These are phyloP conservation scores for Typhlichthys subterraneus DNA, from an alignment of 2,797 vertebrate species.

Conservation along the genomic window DNA sequence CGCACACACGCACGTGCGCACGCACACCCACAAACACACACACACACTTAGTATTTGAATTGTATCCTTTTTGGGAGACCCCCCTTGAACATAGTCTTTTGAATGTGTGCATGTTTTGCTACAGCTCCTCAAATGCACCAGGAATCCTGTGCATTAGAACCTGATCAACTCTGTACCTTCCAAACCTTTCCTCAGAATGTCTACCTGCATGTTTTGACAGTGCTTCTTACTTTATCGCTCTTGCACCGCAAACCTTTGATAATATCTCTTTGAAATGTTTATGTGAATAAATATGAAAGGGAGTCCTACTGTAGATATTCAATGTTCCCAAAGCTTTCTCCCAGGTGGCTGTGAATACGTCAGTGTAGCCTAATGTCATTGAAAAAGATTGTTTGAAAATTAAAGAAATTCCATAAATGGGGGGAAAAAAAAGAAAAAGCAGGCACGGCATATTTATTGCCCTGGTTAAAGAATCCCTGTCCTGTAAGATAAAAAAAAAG, in stretches of 20 bases:
- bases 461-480: slow-evolving; percentile 28
- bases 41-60: slow-evolving; percentile 29
- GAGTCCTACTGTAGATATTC: slow-evolving; percentile 29
- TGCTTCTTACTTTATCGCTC: slow-evolving; percentile 62
- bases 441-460: slow-evolving; percentile 13
- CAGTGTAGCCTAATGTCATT: slow-evolving; percentile 45
- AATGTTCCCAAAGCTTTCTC: slow-evolving; percentile 21
- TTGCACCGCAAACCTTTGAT: slow-evolving; percentile 51
- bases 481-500: slow-evolving; percentile 45
- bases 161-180: slow-evolving; percentile 57
- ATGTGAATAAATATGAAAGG: slow-evolving; percentile 45
- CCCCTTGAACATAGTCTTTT: slow-evolving; percentile 50
- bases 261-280: slow-evolving; percentile 55
- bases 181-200: slow-evolving; percentile 67
- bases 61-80: slow-evolving; percentile 35
- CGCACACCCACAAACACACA: slow-evolving; percentile 5
- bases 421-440: slow-evolving; percentile 8
- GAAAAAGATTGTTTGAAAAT: slow-evolving; percentile 1
- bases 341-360: slow-evolving; percentile 34
- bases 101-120: slow-evolving; percentile 74
- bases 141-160: slow-evolving; percentile 61
- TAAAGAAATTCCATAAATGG: not conserved
- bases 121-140: slow-evolving; percentile 45
- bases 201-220: slow-evolving; percentile 78
- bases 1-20: slow-evolving; percentile 32